These are phyloP conservation scores for Panulirus ornatus DNA, from an alignment of 1,140 invertebrate species.

Conservation along the genomic window DNA sequence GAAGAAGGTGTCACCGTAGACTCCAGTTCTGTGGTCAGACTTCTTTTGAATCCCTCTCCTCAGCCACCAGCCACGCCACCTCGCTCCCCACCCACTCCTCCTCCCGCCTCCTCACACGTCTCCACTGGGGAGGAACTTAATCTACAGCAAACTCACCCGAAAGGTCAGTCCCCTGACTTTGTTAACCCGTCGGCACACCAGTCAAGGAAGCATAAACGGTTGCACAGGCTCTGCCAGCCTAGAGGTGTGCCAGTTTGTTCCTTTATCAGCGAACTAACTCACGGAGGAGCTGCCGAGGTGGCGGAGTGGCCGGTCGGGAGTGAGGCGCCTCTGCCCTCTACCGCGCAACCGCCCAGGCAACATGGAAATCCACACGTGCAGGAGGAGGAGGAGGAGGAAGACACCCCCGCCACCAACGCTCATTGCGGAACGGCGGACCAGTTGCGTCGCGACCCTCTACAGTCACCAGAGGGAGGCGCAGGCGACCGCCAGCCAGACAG, in stretches of 20 bases:
- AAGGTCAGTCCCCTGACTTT: not conserved
- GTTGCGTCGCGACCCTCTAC: not conserved
- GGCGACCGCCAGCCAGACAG: not conserved
- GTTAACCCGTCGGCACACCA: conserved; percentile 7
- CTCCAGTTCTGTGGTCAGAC: not conserved
- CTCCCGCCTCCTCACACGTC: not conserved
- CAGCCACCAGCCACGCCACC: conserved; percentile 15
- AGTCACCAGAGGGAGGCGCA: not conserved
- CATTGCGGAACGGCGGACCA: not conserved
- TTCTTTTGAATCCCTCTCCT: not conserved
- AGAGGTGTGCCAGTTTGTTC: not conserved
- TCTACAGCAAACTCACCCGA: not conserved
- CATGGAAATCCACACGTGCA: conserved; percentile 12
- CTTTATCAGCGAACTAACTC: not conserved
- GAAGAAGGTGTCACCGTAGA: not conserved
- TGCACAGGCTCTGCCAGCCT: not conserved
- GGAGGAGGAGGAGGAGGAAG: too few species aligned
- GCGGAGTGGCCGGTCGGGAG: not conserved
- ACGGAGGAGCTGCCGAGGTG: not conserved
- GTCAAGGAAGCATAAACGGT: conserved; percentile 23
- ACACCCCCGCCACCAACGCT: not conserved
- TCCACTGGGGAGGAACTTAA: not conserved
- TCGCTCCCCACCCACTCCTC: not conserved
- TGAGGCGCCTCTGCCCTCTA: not conserved
- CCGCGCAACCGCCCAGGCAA: conserved; percentile 39